These are phyloP conservation scores for Girardinichthys multiradiatus DNA, from an alignment of 2,113 vertebrate species.

Conservation along the genomic window DNA sequence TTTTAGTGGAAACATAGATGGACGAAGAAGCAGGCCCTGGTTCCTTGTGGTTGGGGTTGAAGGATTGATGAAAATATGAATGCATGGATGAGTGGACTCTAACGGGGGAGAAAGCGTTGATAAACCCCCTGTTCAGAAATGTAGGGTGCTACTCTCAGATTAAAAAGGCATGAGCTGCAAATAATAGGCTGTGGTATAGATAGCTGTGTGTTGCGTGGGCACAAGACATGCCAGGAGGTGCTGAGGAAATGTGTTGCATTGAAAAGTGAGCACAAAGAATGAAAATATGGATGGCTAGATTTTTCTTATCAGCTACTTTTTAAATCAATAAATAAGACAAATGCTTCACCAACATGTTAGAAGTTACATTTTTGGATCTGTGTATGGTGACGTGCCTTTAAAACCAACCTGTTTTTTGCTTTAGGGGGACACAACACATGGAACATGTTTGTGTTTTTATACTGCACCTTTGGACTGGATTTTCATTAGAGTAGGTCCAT, in stretches of 20 bases:
- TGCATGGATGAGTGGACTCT: not conserved
- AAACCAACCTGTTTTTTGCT: conserved; percentile 10
- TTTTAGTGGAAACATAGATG: not conserved
- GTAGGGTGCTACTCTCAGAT: conserved; percentile 54
- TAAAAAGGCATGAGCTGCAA: conserved; percentile 64
- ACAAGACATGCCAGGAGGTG: not conserved
- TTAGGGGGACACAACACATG: conserved; percentile 21
- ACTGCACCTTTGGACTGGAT: conserved; percentile 36
- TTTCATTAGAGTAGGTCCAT: conserved; percentile 55
- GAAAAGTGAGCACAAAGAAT: not conserved
- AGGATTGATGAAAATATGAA: conserved; percentile 7
- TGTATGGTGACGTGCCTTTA: not conserved
- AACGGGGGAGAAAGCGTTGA: not conserved
- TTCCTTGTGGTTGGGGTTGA: not conserved
- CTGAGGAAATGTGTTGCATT: not conserved
- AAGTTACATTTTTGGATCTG: not conserved
- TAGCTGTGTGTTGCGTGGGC: conserved; percentile 29
- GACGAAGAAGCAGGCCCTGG: not conserved
- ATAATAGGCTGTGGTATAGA: conserved; percentile 49
- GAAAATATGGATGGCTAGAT: conserved; percentile 25
- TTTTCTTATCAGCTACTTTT: not conserved
- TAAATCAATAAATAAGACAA: not conserved
- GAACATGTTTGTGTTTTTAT: conserved; percentile 14
- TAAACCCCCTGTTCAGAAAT: conserved; percentile 48
- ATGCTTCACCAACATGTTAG: not conserved